Evolutionary conservation across 1,140 invertebrate genomes (phyloP).

Genomic region (Lepidurus arcticus): DNA sequence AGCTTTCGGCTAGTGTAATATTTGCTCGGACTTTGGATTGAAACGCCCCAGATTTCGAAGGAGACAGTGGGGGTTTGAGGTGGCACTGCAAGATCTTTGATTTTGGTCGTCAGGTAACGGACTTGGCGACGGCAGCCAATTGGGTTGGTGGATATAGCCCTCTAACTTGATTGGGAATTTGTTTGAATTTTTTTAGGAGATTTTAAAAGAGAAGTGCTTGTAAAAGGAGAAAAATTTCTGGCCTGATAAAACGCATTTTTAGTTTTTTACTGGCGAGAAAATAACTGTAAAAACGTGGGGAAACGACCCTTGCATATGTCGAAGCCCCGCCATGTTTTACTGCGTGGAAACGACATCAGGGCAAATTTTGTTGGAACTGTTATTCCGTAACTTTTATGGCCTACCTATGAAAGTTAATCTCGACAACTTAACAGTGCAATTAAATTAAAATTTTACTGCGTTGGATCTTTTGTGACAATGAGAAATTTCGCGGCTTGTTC

Average conservation of each 20-base stretch:
- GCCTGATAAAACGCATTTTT: background rate
- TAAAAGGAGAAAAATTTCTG: slow-evolving; percentile 18
- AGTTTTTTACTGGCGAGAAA: background rate
- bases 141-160: background rate
- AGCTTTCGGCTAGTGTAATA: background rate
- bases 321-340: slow-evolving; percentile 1
- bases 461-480: background rate
- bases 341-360: background rate
- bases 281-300: background rate
- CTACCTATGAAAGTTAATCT: slow-evolving; percentile 19
- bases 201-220: background rate
- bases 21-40: background rate
- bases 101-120: slow-evolving; percentile 10
- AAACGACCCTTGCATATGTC: slow-evolving; percentile 18
- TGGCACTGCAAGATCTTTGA: background rate
- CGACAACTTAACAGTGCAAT: background rate
- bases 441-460: background rate
- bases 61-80: background rate
- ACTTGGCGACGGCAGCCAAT: background rate
- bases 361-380: background rate
- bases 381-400: slow-evolving; percentile 3
- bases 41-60: background rate
- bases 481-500: background rate
- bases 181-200: background rate
- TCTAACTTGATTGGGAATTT: background rate